Percentiles rank a stretch among this genome's conserved stretches.
Conservation (phyloP, 2,113 vertebrate genomes). For the Jacana jacana region DNA sequence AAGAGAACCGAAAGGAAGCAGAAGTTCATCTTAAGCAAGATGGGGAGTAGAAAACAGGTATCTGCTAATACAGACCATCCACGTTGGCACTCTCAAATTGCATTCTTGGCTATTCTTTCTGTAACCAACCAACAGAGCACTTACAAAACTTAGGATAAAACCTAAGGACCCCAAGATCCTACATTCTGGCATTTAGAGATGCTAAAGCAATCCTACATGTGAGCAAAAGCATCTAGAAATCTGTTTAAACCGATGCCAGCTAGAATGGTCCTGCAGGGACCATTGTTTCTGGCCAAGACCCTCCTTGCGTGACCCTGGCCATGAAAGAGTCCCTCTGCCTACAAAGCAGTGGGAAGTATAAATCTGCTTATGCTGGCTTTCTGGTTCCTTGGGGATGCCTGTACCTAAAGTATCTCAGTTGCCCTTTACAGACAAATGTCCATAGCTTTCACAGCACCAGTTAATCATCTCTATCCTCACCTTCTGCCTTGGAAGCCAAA, state of each 20-base stretch:
- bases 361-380: not conserved
- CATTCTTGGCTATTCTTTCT: not conserved
- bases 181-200: not conserved
- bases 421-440: not conserved
- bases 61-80: not conserved
- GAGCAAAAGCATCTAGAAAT: not conserved
- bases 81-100: not conserved
- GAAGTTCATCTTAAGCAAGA: not conserved
- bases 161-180: not conserved
- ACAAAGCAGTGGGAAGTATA: not conserved
- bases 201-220: not conserved
- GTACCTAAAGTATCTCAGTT: not conserved
- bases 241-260: not conserved
- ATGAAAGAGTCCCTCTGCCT: rapidly evolving
- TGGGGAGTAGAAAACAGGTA: not conserved
- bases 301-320: not conserved
- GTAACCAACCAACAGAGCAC: not conserved
- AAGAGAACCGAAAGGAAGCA: not conserved
- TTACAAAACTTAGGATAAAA: not conserved
- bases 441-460: not conserved
- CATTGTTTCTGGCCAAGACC: not conserved
- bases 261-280: not conserved
- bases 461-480: not conserved
- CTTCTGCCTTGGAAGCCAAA: not conserved
- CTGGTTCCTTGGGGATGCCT: not conserved